Evolutionary conservation across 2,797 vertebrate genomes (phyloP).

Genomic region (Pempheris klunzingeri): DNA sequence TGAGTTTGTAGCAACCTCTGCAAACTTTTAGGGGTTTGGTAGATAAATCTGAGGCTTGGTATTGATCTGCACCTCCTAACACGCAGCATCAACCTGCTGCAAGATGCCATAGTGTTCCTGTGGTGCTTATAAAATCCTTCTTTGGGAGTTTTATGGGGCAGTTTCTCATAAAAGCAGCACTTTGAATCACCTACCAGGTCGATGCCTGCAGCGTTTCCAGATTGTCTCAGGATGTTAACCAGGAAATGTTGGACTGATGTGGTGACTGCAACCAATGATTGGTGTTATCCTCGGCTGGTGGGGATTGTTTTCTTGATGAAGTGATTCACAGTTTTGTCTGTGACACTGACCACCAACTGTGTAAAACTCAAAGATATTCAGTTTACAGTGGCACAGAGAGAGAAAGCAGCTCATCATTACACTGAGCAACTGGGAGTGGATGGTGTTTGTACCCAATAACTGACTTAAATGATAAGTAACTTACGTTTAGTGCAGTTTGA

Average conservation of each 20-base stretch:
- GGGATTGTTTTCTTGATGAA: neutral
- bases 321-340: neutral
- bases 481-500: neutral
- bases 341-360: neutral
- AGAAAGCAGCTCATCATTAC: neutral
- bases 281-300: neutral
- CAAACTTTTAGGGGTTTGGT: conserved; percentile 48
- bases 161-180: neutral
- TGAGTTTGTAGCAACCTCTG: conserved; percentile 14
- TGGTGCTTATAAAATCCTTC: neutral
- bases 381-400: neutral
- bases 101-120: neutral
- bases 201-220: neutral
- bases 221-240: neutral
- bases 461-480: conserved; percentile 1
- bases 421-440: neutral
- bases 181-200: neutral
- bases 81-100: neutral
- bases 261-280: neutral
- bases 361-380: neutral
- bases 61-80: neutral
- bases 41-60: neutral
- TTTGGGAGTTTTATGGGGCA: neutral
- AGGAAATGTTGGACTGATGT: neutral
- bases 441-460: neutral